phyloP scores from a whole-genome alignment of 2,113 vertebrate genomes.

The Amazona vittata region DNA sequence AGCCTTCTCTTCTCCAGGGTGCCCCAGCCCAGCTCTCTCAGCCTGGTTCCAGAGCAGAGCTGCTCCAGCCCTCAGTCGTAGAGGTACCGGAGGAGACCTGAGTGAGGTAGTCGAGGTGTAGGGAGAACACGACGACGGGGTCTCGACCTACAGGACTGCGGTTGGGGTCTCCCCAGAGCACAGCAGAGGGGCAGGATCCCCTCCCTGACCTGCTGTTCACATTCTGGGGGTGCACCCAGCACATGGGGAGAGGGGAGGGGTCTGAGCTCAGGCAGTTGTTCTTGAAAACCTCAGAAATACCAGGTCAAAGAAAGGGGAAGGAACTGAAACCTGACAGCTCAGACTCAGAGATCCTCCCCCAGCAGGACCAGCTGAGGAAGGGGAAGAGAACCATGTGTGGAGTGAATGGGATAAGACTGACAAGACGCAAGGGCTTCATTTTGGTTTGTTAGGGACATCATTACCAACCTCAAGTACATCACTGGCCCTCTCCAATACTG shows the following conservation, averaged over 20 bases:
- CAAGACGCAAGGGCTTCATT: background rate
- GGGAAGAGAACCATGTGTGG: too few species aligned
- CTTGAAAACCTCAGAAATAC: background rate
- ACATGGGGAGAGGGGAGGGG: too few species aligned
- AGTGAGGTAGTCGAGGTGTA: too few species aligned
- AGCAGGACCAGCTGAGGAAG: background rate
- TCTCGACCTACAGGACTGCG: too few species aligned
- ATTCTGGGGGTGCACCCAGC: background rate
- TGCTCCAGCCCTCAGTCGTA: too few species aligned
- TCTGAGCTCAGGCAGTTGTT: background rate
- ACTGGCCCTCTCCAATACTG: background rate
- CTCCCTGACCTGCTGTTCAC: background rate
- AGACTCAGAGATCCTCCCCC: background rate
- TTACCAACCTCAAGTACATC: background rate
- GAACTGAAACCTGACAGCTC: background rate
- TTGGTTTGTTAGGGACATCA: fast-evolving
- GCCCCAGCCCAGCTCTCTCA: too few species aligned
- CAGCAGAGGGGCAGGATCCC: background rate
- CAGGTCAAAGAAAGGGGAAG: background rate
- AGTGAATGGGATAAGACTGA: background rate
- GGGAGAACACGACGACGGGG: too few species aligned
- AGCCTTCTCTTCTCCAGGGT: too few species aligned
- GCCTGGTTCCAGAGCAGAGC: too few species aligned
- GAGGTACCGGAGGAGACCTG: too few species aligned
- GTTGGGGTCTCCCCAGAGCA: too few species aligned